Conservation (phyloP, 2,113 vertebrate genomes). For the Piaya cayana region DNA sequence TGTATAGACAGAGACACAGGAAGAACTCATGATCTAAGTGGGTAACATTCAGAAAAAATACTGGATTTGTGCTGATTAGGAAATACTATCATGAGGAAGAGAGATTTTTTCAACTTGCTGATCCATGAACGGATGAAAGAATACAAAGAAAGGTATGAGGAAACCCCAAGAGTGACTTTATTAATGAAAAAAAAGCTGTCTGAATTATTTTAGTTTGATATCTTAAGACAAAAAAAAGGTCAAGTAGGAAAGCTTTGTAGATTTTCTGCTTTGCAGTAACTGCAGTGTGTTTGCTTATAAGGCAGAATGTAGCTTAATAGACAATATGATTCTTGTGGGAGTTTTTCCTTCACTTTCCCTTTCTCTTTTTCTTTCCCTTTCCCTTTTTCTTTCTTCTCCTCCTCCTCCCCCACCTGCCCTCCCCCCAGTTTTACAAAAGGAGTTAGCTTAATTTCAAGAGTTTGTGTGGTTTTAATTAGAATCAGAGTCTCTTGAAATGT, state of each 20-base stretch:
- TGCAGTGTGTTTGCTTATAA: conserved; percentile 42
- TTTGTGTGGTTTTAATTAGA: conserved; percentile 82
- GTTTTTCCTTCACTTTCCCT: conserved; percentile 24
- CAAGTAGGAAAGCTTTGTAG: background rate
- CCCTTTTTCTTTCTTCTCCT: background rate
- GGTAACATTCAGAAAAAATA: background rate
- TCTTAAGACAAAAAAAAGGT: background rate
- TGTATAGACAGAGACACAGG: background rate
- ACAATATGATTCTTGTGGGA: conserved; percentile 61
- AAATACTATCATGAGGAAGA: background rate
- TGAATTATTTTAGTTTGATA: background rate
- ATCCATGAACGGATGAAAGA: background rate
- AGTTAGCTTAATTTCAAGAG: conserved; percentile 79
- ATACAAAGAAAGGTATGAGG: background rate
- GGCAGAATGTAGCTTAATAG: conserved; percentile 13
- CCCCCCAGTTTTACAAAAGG: conserved; percentile 24
- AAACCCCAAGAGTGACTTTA: background rate
- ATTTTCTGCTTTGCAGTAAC: background rate
- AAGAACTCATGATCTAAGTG: background rate
- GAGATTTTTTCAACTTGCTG: background rate
- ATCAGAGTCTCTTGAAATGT: conserved; percentile 77
- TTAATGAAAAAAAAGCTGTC: background rate
- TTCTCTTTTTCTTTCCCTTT: background rate
- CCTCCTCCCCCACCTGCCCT: background rate
- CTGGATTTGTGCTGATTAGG: background rate